These are phyloP conservation scores for Hipparchia semele DNA, from an alignment of 2,888 invertebrate genomes.

Conservation along the genomic window DNA sequence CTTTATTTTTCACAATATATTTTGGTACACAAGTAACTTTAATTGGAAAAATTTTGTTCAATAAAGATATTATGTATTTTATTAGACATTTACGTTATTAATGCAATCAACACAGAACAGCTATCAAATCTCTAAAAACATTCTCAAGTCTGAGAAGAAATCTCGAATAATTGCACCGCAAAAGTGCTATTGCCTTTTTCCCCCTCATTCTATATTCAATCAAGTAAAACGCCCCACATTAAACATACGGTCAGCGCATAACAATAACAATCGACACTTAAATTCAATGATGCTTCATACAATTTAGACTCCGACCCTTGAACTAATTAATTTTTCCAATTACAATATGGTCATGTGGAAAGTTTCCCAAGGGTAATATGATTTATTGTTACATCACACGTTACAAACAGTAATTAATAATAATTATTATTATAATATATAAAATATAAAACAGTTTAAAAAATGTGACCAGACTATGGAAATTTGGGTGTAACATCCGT, in stretches of 20 bases:
- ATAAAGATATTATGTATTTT: no score
- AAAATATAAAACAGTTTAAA: no score
- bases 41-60: no score
- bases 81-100: no score
- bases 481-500: no score
- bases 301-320: conserved; percentile 6
- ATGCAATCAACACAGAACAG: not conserved
- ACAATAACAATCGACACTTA: conserved; percentile 16
- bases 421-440: not conserved
- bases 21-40: no score
- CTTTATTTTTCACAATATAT: no score
- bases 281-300: conserved; percentile 11
- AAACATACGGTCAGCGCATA: not conserved
- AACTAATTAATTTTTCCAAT: conserved; percentile 17
- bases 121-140: not conserved
- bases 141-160: not conserved
- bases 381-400: conserved; percentile 7
- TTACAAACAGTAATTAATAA: not conserved
- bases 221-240: conserved; percentile 10
- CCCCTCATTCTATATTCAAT: conserved; percentile 2
- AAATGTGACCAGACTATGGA: no score
- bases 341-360: not conserved
- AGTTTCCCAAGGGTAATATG: conserved; percentile 1
- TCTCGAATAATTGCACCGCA: not conserved
- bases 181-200: not conserved